phyloP scores from a whole-genome alignment of 1,140 invertebrate species.

The Pseudomyrmex cubaensis region DNA sequence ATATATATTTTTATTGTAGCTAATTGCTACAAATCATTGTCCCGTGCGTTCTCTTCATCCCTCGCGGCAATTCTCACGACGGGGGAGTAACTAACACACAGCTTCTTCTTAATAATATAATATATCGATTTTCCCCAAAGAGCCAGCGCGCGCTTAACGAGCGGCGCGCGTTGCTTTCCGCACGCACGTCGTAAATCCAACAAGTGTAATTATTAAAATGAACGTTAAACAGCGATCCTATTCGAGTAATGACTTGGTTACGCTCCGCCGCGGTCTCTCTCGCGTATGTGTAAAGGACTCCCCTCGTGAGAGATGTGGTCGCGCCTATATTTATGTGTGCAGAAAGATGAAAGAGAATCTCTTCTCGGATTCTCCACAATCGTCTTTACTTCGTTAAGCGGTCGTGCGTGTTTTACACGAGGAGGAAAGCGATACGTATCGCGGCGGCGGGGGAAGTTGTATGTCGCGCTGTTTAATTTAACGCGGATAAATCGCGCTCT shows the following conservation, averaged over 20 bases:
- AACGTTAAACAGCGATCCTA: slow-evolving; percentile 7
- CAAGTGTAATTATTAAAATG: slow-evolving; percentile 28
- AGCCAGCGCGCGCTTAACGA: background rate
- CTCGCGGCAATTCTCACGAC: no score
- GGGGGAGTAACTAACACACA: no score
- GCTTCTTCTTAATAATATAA: background rate
- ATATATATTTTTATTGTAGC: no score
- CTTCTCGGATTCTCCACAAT: slow-evolving; percentile 19
- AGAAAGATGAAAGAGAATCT: slow-evolving; percentile 35
- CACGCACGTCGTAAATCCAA: slow-evolving; percentile 2
- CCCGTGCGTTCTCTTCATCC: no score
- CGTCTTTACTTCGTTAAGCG: slow-evolving; percentile 40
- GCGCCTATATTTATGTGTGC: slow-evolving; percentile 19
- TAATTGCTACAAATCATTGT: no score
- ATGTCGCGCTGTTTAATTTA: slow-evolving; percentile 41
- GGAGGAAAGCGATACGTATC: slow-evolving; percentile 31
- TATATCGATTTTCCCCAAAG: background rate
- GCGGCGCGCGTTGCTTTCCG: background rate
- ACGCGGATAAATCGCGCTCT: slow-evolving; percentile 35
- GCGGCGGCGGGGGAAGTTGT: background rate
- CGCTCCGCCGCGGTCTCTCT: background rate
- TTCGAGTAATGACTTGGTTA: slow-evolving; percentile 13
- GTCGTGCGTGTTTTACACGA: slow-evolving; percentile 16
- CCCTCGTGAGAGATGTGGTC: background rate
- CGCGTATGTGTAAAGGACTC: background rate